A percentile compares a stretch with the other conserved stretches of the same genome.
phyloP scores from a whole-genome alignment of 2,888 invertebrate species.

The Dexiosoma caninum region DNA sequence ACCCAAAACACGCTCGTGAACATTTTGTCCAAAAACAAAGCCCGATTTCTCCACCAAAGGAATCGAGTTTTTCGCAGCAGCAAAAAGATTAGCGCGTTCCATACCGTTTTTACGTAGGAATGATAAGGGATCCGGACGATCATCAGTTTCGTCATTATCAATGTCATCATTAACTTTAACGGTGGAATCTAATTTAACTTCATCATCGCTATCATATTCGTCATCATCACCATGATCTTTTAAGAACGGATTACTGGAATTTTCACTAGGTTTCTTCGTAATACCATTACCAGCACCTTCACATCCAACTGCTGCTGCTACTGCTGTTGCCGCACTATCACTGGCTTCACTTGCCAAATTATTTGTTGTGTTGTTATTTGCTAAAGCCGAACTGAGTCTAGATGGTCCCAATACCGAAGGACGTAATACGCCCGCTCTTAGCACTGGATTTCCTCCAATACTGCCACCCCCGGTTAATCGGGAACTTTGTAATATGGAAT shows the following conservation, averaged over 20 bases:
- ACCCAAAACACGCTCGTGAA: conserved; percentile 88
- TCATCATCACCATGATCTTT: conserved; percentile 71
- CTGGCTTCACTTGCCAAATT: conserved; percentile 36
- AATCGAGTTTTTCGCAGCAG: conserved; percentile 74
- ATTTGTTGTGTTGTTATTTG: conserved; percentile 43
- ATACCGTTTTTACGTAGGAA: conserved; percentile 76
- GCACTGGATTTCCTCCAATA: conserved; percentile 63
- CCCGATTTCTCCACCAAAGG: conserved; percentile 80
- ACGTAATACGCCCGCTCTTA: conserved; percentile 72
- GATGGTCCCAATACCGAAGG: conserved; percentile 74
- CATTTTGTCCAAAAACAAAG: conserved; percentile 95
- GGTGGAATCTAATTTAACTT: conserved; percentile 39
- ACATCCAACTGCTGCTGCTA: conserved; percentile 56
- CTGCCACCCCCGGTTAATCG: conserved; percentile 67
- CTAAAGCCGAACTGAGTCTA: conserved; percentile 67
- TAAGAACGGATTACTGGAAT: conserved; percentile 73
- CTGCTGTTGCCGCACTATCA: conserved; percentile 34
- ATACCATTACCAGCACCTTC: conserved; percentile 63
- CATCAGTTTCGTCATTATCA: conserved; percentile 66
- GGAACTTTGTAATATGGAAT: conserved; percentile 71
- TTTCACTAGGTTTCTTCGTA: conserved; percentile 45
- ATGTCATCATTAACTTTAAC: conserved; percentile 63
- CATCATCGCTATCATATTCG: conserved; percentile 51
- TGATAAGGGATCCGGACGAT: conserved; percentile 74
- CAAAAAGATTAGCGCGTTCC: conserved; percentile 75